Evolutionary conservation across 2,113 vertebrate genomes (phyloP).

Genomic region (Emydura subglobosa): DNA sequence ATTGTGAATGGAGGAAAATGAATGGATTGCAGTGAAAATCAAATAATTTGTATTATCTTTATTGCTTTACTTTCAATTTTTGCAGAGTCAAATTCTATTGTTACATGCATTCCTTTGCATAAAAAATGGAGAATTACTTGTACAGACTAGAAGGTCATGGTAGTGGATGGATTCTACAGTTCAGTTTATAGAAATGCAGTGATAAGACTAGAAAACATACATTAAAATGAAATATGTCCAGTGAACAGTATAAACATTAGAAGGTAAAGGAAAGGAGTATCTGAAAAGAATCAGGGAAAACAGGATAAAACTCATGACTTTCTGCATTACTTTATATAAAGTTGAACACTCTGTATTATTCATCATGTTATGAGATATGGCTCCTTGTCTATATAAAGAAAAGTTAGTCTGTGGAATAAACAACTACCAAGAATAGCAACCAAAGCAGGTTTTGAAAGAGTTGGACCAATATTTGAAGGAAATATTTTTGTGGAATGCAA

Average conservation of each 20-base stretch:
- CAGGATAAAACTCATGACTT: background rate
- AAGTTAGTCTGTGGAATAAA: background rate
- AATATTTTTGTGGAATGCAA: background rate
- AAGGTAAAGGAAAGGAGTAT: background rate
- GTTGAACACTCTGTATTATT: background rate
- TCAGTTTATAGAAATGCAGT: background rate
- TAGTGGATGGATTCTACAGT: background rate
- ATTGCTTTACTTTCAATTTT: background rate
- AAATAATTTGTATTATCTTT: background rate
- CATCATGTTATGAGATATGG: background rate
- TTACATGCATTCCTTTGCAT: background rate
- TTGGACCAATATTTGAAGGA: background rate
- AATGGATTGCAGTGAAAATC: background rate
- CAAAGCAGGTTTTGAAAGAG: background rate
- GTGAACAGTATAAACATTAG: background rate
- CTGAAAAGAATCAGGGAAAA: background rate
- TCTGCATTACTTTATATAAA: background rate
- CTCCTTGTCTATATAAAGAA: background rate
- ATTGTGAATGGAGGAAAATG: background rate
- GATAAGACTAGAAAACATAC: background rate
- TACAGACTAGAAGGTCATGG: background rate
- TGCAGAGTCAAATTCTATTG: background rate
- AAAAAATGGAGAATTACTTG: background rate
- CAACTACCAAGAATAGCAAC: background rate
- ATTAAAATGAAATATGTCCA: background rate